phyloP scores from a whole-genome alignment of 2,888 invertebrate genomes.

The Philonicus albiceps region DNA sequence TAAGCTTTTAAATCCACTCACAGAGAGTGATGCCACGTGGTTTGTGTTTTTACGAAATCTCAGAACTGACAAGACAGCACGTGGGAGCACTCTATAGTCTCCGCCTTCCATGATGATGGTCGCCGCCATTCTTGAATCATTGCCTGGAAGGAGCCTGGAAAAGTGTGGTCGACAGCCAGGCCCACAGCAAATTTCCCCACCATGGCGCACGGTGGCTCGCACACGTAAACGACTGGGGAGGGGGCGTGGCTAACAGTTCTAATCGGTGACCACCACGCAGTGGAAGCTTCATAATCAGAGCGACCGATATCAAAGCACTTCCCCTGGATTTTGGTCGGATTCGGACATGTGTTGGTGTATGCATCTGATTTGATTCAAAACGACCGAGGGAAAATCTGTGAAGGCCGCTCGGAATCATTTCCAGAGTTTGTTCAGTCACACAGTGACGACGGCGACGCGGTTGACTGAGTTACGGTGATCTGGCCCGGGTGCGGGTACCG shows the following conservation, averaged over 20 bases:
- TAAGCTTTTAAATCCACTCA: neutral
- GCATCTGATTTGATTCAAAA: slow-evolving; percentile 20
- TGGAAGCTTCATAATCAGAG: slow-evolving; percentile 9
- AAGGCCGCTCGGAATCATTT: slow-evolving; percentile 33
- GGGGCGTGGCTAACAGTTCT: neutral
- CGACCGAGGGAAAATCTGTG: slow-evolving; percentile 24
- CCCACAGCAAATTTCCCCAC: neutral
- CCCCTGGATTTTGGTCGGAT: slow-evolving; percentile 28
- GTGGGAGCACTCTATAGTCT: neutral
- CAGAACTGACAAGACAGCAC: neutral
- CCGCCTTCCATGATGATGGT: slow-evolving; percentile 33
- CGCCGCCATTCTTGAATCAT: neutral
- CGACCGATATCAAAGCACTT: slow-evolving; percentile 13
- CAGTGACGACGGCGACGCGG: slow-evolving; percentile 38
- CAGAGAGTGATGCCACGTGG: neutral
- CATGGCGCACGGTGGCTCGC: neutral
- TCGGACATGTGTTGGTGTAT: neutral
- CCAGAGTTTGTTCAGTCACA: slow-evolving; percentile 29
- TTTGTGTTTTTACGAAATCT: neutral
- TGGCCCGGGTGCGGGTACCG: neutral
- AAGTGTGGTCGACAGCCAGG: neutral
- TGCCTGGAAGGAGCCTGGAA: neutral
- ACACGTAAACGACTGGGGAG: neutral
- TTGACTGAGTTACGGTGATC: slow-evolving; percentile 32
- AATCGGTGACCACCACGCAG: neutral